Percentiles rank a stretch among this genome's conserved stretches.
These are phyloP conservation scores for Chorisops tibialis DNA, from an alignment of 2,888 invertebrate species.

Conservation along the genomic window DNA sequence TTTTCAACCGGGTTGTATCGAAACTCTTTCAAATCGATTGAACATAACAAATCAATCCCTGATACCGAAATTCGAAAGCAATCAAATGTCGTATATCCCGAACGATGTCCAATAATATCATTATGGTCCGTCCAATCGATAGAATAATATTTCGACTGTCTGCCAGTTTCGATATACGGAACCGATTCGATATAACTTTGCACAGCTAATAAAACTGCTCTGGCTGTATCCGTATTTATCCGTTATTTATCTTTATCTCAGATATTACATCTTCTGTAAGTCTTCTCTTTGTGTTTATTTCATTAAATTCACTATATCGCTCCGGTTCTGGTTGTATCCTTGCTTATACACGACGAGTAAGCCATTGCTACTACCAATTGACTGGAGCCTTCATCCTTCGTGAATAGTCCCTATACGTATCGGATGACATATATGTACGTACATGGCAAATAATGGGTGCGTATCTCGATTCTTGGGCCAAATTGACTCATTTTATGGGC, in stretches of 20 bases:
- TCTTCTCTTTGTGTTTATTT: not conserved
- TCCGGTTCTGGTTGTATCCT: not conserved
- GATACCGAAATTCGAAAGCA: no score
- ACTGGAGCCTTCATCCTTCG: not conserved
- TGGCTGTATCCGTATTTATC: not conserved
- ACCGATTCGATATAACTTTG: no score
- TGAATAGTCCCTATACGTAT: not conserved
- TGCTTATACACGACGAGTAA: not conserved
- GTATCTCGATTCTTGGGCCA: constrained; percentile 17
- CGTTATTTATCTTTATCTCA: constrained; percentile 9
- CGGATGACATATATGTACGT: not conserved
- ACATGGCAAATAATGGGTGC: not conserved
- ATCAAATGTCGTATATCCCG: no score
- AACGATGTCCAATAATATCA: no score
- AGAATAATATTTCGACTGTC: no score
- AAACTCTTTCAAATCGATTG: no score
- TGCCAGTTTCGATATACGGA: no score
- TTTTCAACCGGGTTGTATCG: no score
- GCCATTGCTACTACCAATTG: not conserved
- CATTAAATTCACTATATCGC: constrained; percentile 7
- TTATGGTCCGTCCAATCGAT: no score
- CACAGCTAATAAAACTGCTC: not conserved
- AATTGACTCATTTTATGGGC: constrained; percentile 9
- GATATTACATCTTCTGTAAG: constrained; percentile 3
- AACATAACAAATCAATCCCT: no score